Evolutionary conservation across 30 jellyfish, hydroid and myxozoan species (phyloP), one percentile per base, ranked within the genome.

Genomic region (Hydractinia symbiolongicarpus): DNA sequence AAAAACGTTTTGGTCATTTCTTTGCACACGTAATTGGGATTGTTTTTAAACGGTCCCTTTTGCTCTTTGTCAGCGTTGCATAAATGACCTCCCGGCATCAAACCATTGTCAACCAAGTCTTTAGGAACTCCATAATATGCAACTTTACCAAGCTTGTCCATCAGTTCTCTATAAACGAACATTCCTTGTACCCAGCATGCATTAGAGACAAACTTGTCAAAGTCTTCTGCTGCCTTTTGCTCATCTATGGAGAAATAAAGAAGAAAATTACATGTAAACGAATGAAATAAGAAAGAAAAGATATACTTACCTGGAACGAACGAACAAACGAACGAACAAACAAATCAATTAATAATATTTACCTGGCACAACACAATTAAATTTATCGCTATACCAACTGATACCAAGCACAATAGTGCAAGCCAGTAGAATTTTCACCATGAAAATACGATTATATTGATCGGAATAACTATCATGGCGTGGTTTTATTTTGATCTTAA

Each of bases 371-470:
- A 79, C 67, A 69, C 87, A 79, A 66, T 61, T 60, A 10, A 79
- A 50, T 61, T 62, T 61, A 61, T 79, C 87, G 10, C 56, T 50
- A 52, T 79, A 79, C 87, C 87, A 79, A 16, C 67, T 79, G 57
- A 79, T 16, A 5, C 87, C 87, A 6, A 60, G 64, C 6, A 79
- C 84, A 50, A 79, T 61, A 13, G 87, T 79, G 15, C 84, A 61
- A 14, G 81, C 87, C 0, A 79, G 10, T 11, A 79, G 16, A 6
- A 79, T 20, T 68, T 79, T 79, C 21, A 79, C 85, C 87, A 79
- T 79, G 74, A 79, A 79, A 50, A 79, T 79, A 5, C 87, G 87
- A 53, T 79, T 79, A 50, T 79, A 79, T 66, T 68, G 87, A 16
- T 79, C 87, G 5, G 81, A 20, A 50, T 53, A 61, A 5, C 71